phyloP scores from a whole-genome alignment of 2,113 vertebrate genomes.

The Engystomops pustulosus region DNA sequence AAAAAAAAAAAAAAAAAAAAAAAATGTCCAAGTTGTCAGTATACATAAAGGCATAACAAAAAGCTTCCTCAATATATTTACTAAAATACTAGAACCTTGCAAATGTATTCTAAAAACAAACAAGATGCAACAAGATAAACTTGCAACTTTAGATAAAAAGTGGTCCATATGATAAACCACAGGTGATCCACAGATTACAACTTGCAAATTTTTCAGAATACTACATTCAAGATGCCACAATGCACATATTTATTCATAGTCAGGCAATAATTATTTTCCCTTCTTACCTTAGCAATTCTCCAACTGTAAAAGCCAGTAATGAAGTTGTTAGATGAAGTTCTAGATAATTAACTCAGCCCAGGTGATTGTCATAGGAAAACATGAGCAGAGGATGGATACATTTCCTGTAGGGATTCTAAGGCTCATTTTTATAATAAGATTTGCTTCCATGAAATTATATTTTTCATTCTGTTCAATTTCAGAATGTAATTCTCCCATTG shows the following conservation, averaged over 20 bases:
- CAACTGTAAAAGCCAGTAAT: not conserved
- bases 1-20: too few species aligned
- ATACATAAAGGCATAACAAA: too few species aligned
- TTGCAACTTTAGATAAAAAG: not conserved
- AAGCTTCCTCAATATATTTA: too few species aligned
- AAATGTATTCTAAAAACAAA: not conserved
- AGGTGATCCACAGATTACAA: not conserved
- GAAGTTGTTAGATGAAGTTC: slow-evolving; percentile 16
- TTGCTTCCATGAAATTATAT: slow-evolving; percentile 8
- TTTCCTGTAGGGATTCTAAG: slow-evolving; percentile 1
- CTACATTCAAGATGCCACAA: too few species aligned
- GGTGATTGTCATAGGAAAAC: not conserved
- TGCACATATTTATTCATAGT: not conserved
- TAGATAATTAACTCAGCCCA: not conserved
- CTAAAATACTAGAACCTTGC: too few species aligned
- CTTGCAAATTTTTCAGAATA: too few species aligned
- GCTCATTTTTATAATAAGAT: slow-evolving; percentile 11
- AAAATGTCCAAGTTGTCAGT: too few species aligned
- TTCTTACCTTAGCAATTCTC: not conserved
- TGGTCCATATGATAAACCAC: too few species aligned
- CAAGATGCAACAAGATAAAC: not conserved
- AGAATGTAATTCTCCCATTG: not conserved
- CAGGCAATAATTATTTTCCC: not conserved
- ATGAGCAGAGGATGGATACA: not conserved
- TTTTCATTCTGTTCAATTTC: not conserved